Conservation (phyloP, 2,797 vertebrate species). For the Artibeus lituratus region DNA sequence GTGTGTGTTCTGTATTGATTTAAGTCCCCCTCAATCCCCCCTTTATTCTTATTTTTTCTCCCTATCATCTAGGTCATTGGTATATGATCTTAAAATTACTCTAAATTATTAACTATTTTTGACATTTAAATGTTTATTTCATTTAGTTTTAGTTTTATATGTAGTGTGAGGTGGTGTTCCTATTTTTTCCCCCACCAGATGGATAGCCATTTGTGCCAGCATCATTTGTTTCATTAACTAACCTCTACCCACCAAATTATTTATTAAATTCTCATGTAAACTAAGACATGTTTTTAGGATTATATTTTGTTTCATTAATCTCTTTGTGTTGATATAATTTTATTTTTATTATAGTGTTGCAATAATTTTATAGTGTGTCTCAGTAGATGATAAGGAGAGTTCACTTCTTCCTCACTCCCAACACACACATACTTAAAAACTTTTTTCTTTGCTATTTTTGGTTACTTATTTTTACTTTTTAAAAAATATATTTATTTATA, state of each 20-base stretch:
- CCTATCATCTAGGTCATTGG: background rate
- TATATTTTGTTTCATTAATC: background rate
- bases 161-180: background rate
- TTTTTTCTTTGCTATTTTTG: background rate
- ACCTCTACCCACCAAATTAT: background rate
- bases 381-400: background rate
- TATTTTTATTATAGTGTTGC: background rate
- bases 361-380: background rate
- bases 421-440: background rate
- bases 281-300: background rate
- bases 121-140: background rate
- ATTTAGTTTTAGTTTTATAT: background rate
- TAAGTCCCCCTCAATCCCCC: background rate
- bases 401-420: no score
- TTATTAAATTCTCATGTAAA: background rate
- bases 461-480: background rate
- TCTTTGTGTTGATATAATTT: background rate
- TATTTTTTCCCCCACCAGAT: background rate
- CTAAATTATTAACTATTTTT: background rate
- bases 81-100: background rate
- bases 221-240: background rate
- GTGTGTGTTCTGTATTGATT: background rate
- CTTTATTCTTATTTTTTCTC: background rate
- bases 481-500: no score
- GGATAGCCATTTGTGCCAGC: background rate